These are phyloP conservation scores for Prunella strophiata DNA, from an alignment of 2,797 vertebrate genomes.

Conservation along the genomic window DNA sequence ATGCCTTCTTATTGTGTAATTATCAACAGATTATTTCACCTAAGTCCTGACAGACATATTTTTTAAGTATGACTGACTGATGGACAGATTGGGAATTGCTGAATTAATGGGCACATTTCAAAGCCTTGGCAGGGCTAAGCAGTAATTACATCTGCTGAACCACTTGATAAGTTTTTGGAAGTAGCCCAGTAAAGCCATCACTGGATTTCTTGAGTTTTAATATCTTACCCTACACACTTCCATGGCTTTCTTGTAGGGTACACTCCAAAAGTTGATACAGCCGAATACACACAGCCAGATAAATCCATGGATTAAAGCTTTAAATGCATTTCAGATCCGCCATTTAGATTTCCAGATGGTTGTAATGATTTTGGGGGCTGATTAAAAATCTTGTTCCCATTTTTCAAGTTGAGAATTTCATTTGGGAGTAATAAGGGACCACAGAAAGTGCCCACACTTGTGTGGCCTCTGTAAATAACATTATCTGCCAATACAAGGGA, in stretches of 20 bases:
- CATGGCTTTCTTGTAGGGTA: constrained; percentile 46
- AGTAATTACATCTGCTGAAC: constrained; percentile 83
- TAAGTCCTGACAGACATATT: constrained; percentile 82
- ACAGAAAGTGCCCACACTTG: not conserved
- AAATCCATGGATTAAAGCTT: not conserved
- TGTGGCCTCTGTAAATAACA: not conserved
- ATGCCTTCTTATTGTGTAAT: constrained; percentile 69
- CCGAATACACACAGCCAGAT: not conserved
- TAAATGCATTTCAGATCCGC: not conserved
- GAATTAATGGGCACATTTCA: constrained; percentile 81
- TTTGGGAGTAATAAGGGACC: not conserved
- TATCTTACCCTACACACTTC: constrained; percentile 64
- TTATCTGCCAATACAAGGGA: not conserved
- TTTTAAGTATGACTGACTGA: constrained; percentile 86
- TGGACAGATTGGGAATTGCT: constrained; percentile 80
- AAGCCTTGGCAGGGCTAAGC: constrained; percentile 77
- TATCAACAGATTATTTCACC: constrained; percentile 76
- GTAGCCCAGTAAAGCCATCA: constrained; percentile 78
- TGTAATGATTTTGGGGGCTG: not conserved
- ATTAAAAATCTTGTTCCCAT: not conserved
- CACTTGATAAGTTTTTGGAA: constrained; percentile 83
- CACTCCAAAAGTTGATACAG: not conserved
- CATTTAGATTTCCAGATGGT: not conserved
- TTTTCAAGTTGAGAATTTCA: not conserved
- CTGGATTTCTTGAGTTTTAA: constrained; percentile 73